These are phyloP conservation scores for Troglohyphantes excavatus DNA, from an alignment of 2,888 invertebrate genomes.

Conservation along the genomic window DNA sequence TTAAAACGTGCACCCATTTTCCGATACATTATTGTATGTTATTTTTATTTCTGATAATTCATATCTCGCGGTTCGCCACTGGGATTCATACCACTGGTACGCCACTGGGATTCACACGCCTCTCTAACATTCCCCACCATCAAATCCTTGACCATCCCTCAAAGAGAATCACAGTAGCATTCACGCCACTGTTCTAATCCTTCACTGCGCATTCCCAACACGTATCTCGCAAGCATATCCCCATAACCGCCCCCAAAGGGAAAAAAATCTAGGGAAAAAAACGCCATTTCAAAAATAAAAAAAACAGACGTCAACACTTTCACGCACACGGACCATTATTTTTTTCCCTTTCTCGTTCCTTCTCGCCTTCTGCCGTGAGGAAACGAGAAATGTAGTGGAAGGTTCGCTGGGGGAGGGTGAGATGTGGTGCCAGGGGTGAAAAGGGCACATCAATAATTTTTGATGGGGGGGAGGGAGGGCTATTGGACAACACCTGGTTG, in stretches of 20 bases:
- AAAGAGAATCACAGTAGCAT: slow-evolving; percentile 2
- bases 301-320: slow-evolving; percentile 71
- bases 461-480: background rate
- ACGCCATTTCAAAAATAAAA: slow-evolving; percentile 54
- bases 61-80: too few species aligned
- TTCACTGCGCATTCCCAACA: slow-evolving; percentile 26
- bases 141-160: slow-evolving; percentile 32
- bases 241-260: background rate
- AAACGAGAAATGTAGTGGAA: slow-evolving; percentile 66
- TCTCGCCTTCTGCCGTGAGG: slow-evolving; percentile 12
- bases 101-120: background rate
- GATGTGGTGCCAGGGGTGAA: background rate
- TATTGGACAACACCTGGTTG: slow-evolving; percentile 19
- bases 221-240: slow-evolving; percentile 36
- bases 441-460: slow-evolving; percentile 48
- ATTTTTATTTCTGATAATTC: too few species aligned
- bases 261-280: background rate
- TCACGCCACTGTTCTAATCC: slow-evolving; percentile 21
- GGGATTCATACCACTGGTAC: too few species aligned
- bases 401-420: background rate
- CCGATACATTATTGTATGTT: too few species aligned
- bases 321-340: slow-evolving; percentile 57
- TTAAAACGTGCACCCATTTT: too few species aligned
- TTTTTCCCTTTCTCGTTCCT: background rate
- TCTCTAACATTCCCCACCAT: background rate